Percentiles rank a stretch among this genome's conserved stretches.
Conservation (phyloP, 2,888 invertebrate species). For the Aphodius sticticus region DNA sequence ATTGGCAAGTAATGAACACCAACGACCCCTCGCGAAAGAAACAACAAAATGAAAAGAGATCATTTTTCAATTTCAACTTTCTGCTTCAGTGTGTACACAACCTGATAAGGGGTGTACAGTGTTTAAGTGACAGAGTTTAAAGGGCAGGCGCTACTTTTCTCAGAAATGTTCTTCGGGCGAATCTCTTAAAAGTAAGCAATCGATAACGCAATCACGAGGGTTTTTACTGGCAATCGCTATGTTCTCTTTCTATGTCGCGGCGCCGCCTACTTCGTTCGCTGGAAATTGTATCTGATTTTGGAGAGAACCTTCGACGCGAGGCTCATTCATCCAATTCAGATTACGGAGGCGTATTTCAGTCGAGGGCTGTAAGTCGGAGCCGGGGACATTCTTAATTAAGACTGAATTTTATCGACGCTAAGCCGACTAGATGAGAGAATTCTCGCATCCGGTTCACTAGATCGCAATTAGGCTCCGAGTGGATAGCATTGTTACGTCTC, state of each 20-base stretch:
- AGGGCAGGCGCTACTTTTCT: neutral
- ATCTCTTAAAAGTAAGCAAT: neutral
- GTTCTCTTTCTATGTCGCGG: neutral
- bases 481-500: neutral
- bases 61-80: neutral
- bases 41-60: neutral
- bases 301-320: neutral
- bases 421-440: neutral
- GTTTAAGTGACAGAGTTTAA: neutral
- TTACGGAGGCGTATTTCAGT: neutral
- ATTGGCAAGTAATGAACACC: slow-evolving; percentile 4
- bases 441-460: neutral
- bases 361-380: neutral
- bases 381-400: slow-evolving; percentile 4
- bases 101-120: neutral
- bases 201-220: neutral
- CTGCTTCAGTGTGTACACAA: neutral
- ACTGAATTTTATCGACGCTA: neutral
- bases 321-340: neutral
- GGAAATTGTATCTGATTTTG: slow-evolving; percentile 4
- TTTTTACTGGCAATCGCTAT: neutral
- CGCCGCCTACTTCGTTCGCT: neutral
- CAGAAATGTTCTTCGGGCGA: neutral
- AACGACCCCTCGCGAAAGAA: neutral
- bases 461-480: neutral